Conservation (phyloP, 2,888 invertebrate species). For the Brachyptera risi region DNA sequence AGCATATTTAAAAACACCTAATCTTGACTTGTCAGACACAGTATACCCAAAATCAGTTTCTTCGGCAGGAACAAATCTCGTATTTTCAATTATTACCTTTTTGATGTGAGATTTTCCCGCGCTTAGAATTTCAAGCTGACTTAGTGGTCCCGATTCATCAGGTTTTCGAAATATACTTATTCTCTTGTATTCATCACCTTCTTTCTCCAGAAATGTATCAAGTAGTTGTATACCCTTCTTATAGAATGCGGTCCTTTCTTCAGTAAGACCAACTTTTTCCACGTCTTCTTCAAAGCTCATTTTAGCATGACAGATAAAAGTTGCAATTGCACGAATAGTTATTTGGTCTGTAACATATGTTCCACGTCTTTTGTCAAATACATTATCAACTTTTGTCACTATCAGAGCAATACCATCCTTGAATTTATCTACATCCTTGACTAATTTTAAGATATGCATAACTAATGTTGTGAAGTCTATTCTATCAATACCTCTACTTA, state of each 20-base stretch:
- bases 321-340: no score
- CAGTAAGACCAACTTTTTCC: background rate
- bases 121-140: background rate
- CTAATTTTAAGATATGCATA: conserved; percentile 20
- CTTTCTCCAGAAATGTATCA: conserved; percentile 12
- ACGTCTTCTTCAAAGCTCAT: no score
- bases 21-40: background rate
- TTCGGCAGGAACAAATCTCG: background rate
- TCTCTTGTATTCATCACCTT: conserved; percentile 3
- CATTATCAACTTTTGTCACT: conserved; percentile 31
- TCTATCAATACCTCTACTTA: conserved; percentile 29
- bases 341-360: no score
- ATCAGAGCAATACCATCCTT: conserved; percentile 25
- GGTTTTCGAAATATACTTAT: conserved; percentile 23
- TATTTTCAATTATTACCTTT: background rate
- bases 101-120: background rate
- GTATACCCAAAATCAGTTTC: background rate
- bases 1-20: no score
- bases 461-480: conserved; percentile 26
- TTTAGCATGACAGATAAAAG: no score
- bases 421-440: conserved; percentile 25
- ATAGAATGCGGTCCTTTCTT: background rate
- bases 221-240: conserved; percentile 5
- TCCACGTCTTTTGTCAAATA: background rate
- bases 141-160: background rate